Percentiles rank a stretch among this genome's conserved stretches.
These are phyloP conservation scores for Anas bernieri DNA, from an alignment of 2,797 vertebrate species.

Conservation along the genomic window DNA sequence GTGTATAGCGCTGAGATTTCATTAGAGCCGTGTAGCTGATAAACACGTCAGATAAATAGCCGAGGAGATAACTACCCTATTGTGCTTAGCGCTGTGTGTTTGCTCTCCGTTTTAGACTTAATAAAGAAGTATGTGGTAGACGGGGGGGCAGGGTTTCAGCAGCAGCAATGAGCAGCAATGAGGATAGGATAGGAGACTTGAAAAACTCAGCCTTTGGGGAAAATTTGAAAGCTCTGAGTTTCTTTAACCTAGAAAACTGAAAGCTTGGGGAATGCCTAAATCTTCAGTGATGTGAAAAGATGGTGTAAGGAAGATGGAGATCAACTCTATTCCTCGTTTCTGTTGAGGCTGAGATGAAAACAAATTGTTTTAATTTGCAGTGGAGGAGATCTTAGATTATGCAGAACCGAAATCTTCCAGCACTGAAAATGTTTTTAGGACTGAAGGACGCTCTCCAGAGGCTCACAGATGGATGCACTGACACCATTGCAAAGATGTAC, in stretches of 20 bases:
- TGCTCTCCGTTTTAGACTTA: not conserved
- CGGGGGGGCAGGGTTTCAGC: not conserved
- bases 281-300: not conserved
- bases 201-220: not conserved
- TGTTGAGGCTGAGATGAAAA: not conserved
- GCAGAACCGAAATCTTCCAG: not conserved
- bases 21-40: not conserved
- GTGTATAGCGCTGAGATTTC: not conserved
- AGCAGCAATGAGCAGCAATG: not conserved
- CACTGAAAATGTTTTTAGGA: not conserved
- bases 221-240: not conserved
- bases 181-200: not conserved
- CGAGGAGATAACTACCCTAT: not conserved
- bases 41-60: not conserved
- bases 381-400: not conserved
- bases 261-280: not conserved
- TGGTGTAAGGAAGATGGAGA: not conserved
- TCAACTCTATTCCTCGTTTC: not conserved
- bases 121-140: not conserved
- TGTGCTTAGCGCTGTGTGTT: not conserved
- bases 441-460: not conserved
- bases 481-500: not conserved
- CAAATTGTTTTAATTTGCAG: not conserved
- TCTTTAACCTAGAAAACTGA: not conserved
- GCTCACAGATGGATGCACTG: rapidly evolving